Evolutionary conservation across 2,113 vertebrate species (phyloP).

Genomic region (Rhagologus leucostigma): DNA sequence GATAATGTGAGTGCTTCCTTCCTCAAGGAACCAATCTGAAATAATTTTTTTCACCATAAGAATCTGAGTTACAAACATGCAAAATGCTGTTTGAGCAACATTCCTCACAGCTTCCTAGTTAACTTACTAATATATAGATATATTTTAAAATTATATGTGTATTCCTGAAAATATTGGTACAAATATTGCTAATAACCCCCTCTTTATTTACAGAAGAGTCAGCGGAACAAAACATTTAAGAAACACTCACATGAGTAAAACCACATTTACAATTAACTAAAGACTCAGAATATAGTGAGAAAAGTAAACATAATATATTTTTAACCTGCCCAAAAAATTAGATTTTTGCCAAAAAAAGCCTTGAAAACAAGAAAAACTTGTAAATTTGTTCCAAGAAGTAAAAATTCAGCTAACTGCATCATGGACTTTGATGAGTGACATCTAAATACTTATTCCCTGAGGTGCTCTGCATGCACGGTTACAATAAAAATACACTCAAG

Average conservation of each 20-base stretch:
- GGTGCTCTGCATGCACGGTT: not conserved
- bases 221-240: not conserved
- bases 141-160: not conserved
- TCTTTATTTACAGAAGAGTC: not conserved
- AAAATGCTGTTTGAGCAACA: not conserved
- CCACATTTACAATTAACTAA: not conserved
- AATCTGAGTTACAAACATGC: not conserved
- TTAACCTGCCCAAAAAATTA: not conserved
- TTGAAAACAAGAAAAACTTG: not conserved
- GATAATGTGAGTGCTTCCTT: not conserved
- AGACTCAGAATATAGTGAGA: not conserved
- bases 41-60: not conserved
- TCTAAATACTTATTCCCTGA: not conserved
- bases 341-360: fast-evolving
- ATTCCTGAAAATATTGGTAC: not conserved
- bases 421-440: not conserved
- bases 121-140: not conserved
- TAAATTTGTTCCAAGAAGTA: not conserved
- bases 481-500: not conserved
- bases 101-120: not conserved
- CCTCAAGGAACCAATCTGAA: not conserved
- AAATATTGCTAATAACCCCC: not conserved
- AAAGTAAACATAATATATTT: not conserved
- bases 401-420: not conserved
- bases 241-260: not conserved